Conservation (phyloP, 2,113 vertebrate species). For the Paramisgurnus dabryanus region DNA sequence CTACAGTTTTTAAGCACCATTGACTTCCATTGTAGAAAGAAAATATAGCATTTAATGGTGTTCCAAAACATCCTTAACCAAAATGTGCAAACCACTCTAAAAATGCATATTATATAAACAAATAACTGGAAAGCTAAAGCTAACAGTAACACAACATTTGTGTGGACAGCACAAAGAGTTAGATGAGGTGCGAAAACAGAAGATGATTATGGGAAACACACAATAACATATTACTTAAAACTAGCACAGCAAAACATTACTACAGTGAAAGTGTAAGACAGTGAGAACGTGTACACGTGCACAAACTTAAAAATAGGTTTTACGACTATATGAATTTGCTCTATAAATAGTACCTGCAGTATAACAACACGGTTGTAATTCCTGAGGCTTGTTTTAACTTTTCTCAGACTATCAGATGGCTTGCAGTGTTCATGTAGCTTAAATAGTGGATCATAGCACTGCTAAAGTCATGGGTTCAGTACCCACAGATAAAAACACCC, state of each 20-base stretch:
- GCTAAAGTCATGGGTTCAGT: too few relatives aligned
- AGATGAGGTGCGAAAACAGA: background rate
- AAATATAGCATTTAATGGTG: too few relatives aligned
- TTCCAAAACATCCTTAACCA: background rate
- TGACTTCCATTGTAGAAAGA: background rate
- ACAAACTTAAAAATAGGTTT: conserved; percentile 27
- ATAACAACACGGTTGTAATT: conserved; percentile 13
- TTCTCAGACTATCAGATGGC: background rate
- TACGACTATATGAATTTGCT: conserved; percentile 13
- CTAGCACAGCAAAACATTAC: conserved; percentile 3
- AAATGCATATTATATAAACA: background rate
- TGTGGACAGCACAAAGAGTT: background rate
- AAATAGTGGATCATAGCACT: too few relatives aligned
- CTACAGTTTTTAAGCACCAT: too few relatives aligned
- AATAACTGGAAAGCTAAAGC: background rate
- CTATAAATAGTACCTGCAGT: conserved; percentile 22
- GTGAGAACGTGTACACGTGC: background rate
- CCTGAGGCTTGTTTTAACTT: background rate
- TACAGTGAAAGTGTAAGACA: background rate
- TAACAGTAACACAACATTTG: background rate
- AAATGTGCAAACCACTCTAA: background rate
- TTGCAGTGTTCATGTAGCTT: too few relatives aligned
- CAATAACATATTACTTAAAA: conserved; percentile 4
- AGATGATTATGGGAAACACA: background rate
- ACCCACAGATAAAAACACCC: too few relatives aligned